Percentiles rank a stretch among this genome's conserved stretches.
Conservation (phyloP, 2,888 invertebrate genomes). For the Drosophila acutilabella region DNA sequence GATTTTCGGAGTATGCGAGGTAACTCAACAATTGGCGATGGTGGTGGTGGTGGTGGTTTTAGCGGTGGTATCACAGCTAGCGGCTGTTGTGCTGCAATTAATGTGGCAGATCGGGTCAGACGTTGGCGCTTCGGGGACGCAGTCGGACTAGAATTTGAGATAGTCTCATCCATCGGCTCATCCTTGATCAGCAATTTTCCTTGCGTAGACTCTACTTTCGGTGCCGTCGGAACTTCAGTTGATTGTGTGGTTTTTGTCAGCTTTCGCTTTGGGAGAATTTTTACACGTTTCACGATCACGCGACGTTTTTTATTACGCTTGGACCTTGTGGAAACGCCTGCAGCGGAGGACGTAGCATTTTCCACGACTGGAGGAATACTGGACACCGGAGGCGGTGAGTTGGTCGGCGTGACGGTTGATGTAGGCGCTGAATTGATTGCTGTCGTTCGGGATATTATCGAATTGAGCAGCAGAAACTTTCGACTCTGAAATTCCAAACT, state of each 20-base stretch:
- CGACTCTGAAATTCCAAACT: slow-evolving; percentile 82
- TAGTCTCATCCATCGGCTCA: slow-evolving; percentile 9
- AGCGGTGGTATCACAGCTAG: slow-evolving; percentile 61
- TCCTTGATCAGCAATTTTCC: slow-evolving; percentile 13
- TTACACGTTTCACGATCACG: slow-evolving; percentile 37
- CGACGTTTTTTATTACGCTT: slow-evolving; percentile 23
- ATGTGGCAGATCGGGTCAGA: slow-evolving; percentile 10
- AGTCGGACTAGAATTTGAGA: background rate
- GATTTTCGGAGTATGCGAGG: slow-evolving; percentile 31
- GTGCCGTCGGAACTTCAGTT: background rate
- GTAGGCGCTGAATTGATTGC: slow-evolving; percentile 5
- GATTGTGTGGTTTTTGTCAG: background rate
- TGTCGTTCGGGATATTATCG: slow-evolving; percentile 51
- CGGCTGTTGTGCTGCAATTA: slow-evolving; percentile 29
- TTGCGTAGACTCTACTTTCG: background rate
- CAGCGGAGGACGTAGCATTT: background rate
- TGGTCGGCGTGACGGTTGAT: slow-evolving; percentile 31
- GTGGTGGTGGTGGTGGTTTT: slow-evolving; percentile 65
- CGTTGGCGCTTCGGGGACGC: slow-evolving; percentile 26
- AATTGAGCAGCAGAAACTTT: slow-evolving; percentile 81
- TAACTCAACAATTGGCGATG: slow-evolving; percentile 47
- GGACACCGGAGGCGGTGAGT: slow-evolving; percentile 14
- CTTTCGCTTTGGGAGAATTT: slow-evolving; percentile 41
- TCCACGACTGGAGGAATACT: background rate
- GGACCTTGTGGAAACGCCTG: background rate